These are phyloP conservation scores for Porites divaricata DNA, from an alignment of 92 coral and sea anemone species.

Conservation along the genomic window DNA sequence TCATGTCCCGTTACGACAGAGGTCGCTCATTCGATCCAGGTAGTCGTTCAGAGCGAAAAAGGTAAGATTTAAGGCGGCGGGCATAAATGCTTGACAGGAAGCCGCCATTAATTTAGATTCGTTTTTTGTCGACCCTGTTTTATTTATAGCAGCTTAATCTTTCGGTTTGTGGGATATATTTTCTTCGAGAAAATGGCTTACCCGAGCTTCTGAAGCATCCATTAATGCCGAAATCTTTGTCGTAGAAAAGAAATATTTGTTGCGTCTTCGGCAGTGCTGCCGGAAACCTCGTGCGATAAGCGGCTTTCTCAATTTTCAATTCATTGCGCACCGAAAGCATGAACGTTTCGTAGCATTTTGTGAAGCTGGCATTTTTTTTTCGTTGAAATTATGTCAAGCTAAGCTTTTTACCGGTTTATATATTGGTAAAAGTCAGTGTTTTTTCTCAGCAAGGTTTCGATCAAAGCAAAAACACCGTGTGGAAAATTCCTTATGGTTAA, in stretches of 20 bases:
- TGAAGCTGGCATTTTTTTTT: not conserved
- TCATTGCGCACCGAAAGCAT: too few relatives aligned
- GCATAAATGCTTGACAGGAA: not conserved
- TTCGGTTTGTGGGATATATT: not conserved
- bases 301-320: too few relatives aligned
- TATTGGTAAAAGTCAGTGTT: not conserved
- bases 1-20: slow-evolving; percentile 96
- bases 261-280: not conserved
- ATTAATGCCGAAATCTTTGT: not conserved
- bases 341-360: not conserved
- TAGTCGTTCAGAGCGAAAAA: slow-evolving; percentile 98
- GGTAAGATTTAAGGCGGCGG: slow-evolving; percentile 59
- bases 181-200: not conserved
- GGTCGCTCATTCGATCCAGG: slow-evolving; percentile 95
- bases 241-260: not conserved
- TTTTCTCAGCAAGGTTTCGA: not conserved
- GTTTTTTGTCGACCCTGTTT: not conserved
- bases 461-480: not conserved
- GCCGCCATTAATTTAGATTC: too few relatives aligned
- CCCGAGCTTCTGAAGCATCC: not conserved
- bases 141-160: not conserved
- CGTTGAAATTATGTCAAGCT: not conserved
- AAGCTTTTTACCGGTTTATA: not conserved
- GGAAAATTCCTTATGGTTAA: not conserved
- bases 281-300: not conserved